Base-by-base conservation (phyloP, 2,113 vertebrate genomes). In the Daphoenositta chrysoptera region DNA sequence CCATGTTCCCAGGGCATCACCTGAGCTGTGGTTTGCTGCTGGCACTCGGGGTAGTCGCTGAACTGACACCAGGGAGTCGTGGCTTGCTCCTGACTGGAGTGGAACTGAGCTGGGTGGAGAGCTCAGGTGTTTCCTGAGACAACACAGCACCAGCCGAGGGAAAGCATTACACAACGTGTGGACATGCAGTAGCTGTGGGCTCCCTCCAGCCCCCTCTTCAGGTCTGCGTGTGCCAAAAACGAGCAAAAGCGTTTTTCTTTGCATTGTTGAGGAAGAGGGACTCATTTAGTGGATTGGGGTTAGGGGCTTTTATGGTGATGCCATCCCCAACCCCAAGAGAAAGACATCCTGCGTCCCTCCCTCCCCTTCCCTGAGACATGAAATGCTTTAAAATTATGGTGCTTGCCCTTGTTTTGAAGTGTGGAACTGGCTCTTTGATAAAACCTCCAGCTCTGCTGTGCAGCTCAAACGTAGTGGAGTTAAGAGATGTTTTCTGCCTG, bases 1-100 rank as follows among this genome's bases (percentile, higher is more conserved):
- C 60, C 2, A 0, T 4, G 0, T 21, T 73, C 21, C 27, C 21
- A 17, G 68, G 22, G 15, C 7, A 3, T 4, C 37, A 13, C 8
- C 3, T 3, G 50, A 48, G 66, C 69, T 7, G 11, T 15, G n/a
- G 45, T 28, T 44, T 48, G 87, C n/a, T 2, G 50, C 40, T 10
- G 37, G 2, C 23, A 35, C 78, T 79, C 1, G 2, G 10, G 13
- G 39, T 2, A 8, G 70, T 15, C 2, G 1, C 89, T 28, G 81
- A 18, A 7, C 16, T 9, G 75, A 19, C 57, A 12, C 7, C 1
- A 8, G 33, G 53, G 24, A 56, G n/a, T 3, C 4, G 31, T 10
- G 58, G 30, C 30, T 58, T 35, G 48, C 65, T 68, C 31, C 57
- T 44, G 79, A 1, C 33, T 14, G 35, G 22, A 1, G 24, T 71